phyloP scores from a whole-genome alignment of 2,113 vertebrate species.

The Cettia cetti region DNA sequence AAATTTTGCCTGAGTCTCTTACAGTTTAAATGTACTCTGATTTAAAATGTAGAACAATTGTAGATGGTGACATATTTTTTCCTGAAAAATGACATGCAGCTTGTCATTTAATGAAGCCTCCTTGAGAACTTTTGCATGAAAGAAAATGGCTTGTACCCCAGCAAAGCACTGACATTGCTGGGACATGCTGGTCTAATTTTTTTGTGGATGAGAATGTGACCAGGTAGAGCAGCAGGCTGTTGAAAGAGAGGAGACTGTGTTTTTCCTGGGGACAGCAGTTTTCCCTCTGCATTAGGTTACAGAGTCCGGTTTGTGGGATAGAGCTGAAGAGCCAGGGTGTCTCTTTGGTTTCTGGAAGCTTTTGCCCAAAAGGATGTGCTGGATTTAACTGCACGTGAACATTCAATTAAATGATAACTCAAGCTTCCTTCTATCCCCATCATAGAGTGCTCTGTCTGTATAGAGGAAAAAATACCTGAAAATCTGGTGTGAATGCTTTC shows the following conservation, averaged over 20 bases:
- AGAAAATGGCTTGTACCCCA: background rate
- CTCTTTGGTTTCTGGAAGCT: background rate
- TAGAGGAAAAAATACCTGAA: background rate
- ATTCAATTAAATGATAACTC: background rate
- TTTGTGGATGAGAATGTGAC: rapidly evolving
- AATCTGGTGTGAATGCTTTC: background rate
- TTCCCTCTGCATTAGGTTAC: background rate
- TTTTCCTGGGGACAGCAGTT: background rate
- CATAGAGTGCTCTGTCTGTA: too few species aligned
- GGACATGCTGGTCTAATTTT: background rate
- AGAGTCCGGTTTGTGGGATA: background rate
- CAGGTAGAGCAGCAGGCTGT: background rate
- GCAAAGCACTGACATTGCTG: background rate
- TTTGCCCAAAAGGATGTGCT: rapidly evolving
- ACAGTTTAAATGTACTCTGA: background rate
- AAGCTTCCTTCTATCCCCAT: too few species aligned
- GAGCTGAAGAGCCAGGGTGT: background rate
- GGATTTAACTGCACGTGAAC: background rate
- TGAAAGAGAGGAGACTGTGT: background rate
- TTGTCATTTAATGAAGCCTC: background rate
- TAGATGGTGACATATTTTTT: background rate
- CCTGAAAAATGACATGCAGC: background rate
- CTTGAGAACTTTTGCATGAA: background rate
- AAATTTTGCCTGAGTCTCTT: background rate
- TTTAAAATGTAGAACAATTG: background rate